phyloP scores from a whole-genome alignment of 2,797 vertebrate genomes.

The Parauchenoglanis ngamensis region DNA sequence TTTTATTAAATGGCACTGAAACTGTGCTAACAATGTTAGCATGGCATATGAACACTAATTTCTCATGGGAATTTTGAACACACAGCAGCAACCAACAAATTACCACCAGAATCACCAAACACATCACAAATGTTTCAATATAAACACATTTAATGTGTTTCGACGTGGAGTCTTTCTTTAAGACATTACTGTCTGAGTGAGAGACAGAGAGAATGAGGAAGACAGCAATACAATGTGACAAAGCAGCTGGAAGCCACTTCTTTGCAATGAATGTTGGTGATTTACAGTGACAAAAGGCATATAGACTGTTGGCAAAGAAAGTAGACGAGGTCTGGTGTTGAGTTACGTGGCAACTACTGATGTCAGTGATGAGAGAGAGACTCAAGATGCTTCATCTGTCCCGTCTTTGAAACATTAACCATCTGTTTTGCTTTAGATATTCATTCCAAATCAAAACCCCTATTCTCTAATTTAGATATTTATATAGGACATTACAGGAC shows the following conservation, averaged over 20 bases:
- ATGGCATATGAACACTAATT: not conserved
- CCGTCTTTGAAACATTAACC: not conserved
- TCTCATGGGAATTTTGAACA: no score
- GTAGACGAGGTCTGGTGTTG: not conserved
- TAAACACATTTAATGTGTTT: not conserved
- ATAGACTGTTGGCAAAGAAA: not conserved
- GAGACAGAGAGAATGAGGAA: not conserved
- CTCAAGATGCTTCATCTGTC: not conserved
- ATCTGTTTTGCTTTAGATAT: not conserved
- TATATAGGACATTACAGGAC: no score
- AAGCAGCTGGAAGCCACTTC: not conserved
- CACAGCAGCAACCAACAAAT: not conserved
- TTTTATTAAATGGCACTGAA: not conserved
- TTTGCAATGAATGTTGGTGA: not conserved
- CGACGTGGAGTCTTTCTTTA: not conserved
- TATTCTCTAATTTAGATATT: not conserved
- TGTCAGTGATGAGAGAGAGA: not conserved
- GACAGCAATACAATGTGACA: not conserved
- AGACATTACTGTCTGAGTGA: not conserved
- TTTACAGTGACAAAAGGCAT: slow-evolving; percentile 6
- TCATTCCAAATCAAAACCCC: not conserved
- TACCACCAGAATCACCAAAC: not conserved
- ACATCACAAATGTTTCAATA: not conserved
- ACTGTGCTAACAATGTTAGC: not conserved
- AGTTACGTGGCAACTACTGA: not conserved